Percentiles rank a stretch among this genome's conserved stretches.
Evolutionary conservation across 2,888 invertebrate species (phyloP).

Genomic region (Cephus pulcher): DNA sequence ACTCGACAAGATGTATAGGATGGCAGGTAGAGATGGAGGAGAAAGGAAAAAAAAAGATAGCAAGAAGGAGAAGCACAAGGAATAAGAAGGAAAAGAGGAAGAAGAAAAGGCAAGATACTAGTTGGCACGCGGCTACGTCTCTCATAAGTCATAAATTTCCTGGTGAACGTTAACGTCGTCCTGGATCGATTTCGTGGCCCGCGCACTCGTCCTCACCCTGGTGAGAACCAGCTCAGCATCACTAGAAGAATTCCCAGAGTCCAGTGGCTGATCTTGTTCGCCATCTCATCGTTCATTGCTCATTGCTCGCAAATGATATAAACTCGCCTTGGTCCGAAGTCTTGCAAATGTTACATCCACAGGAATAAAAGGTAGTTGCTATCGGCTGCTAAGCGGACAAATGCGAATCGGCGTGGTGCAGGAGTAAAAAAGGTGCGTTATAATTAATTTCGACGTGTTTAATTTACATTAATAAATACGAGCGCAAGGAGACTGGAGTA

Average conservation of each 20-base stretch:
- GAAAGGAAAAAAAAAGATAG: background rate
- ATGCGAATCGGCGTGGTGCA: background rate
- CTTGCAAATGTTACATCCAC: background rate
- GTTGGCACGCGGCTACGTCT: constrained; percentile 49
- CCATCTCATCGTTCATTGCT: background rate
- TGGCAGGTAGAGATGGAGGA: background rate
- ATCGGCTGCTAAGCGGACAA: background rate
- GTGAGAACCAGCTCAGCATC: background rate
- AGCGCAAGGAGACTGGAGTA: background rate
- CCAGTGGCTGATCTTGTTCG: background rate
- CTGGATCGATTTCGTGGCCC: constrained; percentile 53
- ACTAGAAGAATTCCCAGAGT: background rate
- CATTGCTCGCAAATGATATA: background rate
- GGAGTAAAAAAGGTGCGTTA: constrained; percentile 11
- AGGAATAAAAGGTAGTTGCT: background rate
- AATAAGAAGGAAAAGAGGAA: background rate
- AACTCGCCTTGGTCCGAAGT: background rate
- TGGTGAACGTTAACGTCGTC: constrained; percentile 52
- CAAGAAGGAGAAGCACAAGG: background rate
- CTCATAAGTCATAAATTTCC: constrained; percentile 57
- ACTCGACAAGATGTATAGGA: background rate
- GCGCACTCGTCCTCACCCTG: constrained; percentile 11
- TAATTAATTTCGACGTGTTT: constrained; percentile 23
- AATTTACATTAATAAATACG: constrained; percentile 26
- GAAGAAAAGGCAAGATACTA: constrained; percentile 29